Base-by-base conservation (phyloP, 2,888 invertebrate genomes). In the Pheosia gnoma region DNA sequence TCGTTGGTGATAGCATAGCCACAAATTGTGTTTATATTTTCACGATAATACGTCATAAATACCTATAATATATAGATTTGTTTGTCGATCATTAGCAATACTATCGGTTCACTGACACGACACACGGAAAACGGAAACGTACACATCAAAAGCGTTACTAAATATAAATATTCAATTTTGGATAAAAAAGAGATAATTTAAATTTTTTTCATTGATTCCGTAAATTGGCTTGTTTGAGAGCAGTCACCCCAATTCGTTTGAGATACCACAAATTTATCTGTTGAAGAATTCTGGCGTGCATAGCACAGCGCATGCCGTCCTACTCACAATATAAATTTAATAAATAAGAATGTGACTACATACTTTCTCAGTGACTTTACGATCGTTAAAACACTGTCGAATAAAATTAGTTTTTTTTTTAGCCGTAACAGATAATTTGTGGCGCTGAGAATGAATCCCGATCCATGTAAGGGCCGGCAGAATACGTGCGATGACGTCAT, bases 61-160 rank as follows among this genome's bases (percentile, higher is more conserved):
- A 82, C 74, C 76, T 85, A 83, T 80, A 72, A 74, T 77, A 75
- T 77, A 71, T 66, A 63, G 62, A 61, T 68, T 68, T 68, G 66
- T 69, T 69, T 71, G 72, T 70, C 71, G 71, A 62, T 77, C 66
- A 75, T 68, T 74, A 77, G 77, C 82, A 82, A 83, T 86, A 87
- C 86, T 85, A 82, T 78, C 76, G 81, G 74, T 81, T 70, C 72
- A 80, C 80, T 82, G 80, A 69, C 77, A 82, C 69, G 71, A 77
- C 65, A 78, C 80, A 80, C 83, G 79, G 75, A 70, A 77, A 84
- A 83, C 77, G 74, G 78, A 80, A 79, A 63, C 74, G 75, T 83
- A 71, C 83, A 87, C 88, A 87, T 84, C 82, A 75, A 89, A 88
- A 87, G 89, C 88, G 82, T 84, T 61, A 61, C 43, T 58, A 52